Conservation (phyloP, 2,888 invertebrate genomes). For the Epirrita christyi region DNA sequence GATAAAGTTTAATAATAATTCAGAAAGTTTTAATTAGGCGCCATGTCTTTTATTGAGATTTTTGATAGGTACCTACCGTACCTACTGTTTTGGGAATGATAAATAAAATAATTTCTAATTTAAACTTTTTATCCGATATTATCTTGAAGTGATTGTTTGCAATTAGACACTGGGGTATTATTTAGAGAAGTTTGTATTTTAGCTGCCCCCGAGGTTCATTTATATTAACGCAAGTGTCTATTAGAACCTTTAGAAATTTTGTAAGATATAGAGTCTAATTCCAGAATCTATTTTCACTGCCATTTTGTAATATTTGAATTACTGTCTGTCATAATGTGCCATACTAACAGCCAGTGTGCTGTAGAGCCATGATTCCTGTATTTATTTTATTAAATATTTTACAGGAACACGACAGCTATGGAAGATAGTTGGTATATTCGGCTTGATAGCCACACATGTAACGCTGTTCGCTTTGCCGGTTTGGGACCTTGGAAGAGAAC, state of each 20-base stretch:
- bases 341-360: no score
- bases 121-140: constrained; percentile 43
- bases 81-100: constrained; percentile 32
- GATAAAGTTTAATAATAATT: constrained; percentile 45
- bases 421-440: constrained; percentile 51
- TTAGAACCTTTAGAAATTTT: no score
- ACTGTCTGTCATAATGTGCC: neutral
- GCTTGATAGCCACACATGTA: constrained; percentile 50
- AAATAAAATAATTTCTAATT: constrained; percentile 44
- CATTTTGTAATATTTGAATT: neutral
- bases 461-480: constrained; percentile 58
- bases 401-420: constrained; percentile 56
- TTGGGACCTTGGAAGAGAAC: constrained; percentile 60
- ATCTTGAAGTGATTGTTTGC: constrained; percentile 28
- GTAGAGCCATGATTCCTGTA: no score
- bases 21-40: constrained; percentile 51
- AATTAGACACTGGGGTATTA: neutral
- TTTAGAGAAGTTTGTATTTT: constrained; percentile 2
- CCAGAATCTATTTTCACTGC: no score
- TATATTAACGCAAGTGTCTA: neutral
- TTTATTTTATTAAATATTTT: constrained; percentile 35
- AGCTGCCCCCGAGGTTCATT: neutral
- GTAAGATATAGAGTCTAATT: no score
- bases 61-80: neutral
- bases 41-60: constrained; percentile 43